Conservation (phyloP, 1,140 invertebrate species). For the Hestina assimilis region DNA sequence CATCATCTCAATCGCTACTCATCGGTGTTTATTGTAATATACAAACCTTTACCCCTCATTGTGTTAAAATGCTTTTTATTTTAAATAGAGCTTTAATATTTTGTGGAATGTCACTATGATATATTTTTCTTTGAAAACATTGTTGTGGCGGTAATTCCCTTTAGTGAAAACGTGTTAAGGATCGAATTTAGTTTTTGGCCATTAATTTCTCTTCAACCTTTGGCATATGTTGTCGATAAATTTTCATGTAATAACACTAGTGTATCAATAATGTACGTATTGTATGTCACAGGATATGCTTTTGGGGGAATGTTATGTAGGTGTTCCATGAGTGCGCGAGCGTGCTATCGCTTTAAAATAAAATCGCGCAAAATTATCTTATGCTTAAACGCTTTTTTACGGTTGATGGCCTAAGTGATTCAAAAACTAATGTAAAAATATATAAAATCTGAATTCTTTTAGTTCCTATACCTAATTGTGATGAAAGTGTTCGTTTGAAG, state of each 20-base stretch:
- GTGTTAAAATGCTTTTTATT: constrained; percentile 22
- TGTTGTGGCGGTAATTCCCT: constrained; percentile 18
- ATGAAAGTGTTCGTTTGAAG: background rate
- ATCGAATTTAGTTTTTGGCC: constrained; percentile 6
- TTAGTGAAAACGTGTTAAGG: constrained; percentile 7
- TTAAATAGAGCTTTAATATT: constrained; percentile 20
- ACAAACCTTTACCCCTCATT: constrained; percentile 13
- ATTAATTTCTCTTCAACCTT: background rate
- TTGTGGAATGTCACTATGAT: constrained; percentile 23
- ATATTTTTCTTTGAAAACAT: constrained; percentile 10
- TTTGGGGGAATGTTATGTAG: constrained; percentile 9
- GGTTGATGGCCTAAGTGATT: background rate
- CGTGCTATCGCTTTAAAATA: constrained; percentile 9
- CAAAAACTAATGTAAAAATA: background rate
- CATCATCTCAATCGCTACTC: constrained; percentile 10
- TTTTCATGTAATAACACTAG: constrained; percentile 1
- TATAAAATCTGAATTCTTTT: background rate
- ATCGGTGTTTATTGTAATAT: constrained; percentile 24
- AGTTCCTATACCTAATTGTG: background rate
- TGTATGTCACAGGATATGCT: background rate
- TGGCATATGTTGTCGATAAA: constrained; percentile 9
- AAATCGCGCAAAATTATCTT: constrained; percentile 1
- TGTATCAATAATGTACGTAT: background rate
- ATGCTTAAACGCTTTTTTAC: constrained; percentile 11
- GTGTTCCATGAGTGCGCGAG: constrained; percentile 1